Conservation (phyloP, 2,797 vertebrate species). For the Trematomus bernacchii region DNA sequence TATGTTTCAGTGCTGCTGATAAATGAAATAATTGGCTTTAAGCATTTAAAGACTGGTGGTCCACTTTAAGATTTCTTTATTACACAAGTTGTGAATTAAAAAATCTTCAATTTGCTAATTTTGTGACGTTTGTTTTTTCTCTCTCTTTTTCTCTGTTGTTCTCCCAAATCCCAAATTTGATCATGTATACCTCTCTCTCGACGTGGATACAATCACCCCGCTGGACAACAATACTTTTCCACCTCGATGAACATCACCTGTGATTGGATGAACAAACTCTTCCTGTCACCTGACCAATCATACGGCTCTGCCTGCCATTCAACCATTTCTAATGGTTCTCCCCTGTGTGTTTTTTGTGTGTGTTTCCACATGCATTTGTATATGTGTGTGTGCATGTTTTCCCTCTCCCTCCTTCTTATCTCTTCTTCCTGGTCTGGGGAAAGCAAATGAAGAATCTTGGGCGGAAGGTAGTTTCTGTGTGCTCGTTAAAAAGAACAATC, state of each 20-base stretch:
- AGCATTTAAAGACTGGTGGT: slow-evolving; percentile 52
- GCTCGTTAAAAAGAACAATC: slow-evolving; percentile 99
- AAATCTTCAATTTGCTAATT: slow-evolving; percentile 81
- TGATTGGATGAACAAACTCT: slow-evolving; percentile 83
- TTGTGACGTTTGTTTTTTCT: slow-evolving; percentile 82
- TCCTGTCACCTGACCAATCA: slow-evolving; percentile 93
- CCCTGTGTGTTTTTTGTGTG: slow-evolving; percentile 40
- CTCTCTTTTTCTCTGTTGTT: slow-evolving; percentile 71
- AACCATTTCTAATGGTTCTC: slow-evolving; percentile 61
- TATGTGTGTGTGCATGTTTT: not conserved
- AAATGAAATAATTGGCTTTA: not conserved
- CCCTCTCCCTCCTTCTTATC: slow-evolving; percentile 32
- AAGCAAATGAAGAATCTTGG: slow-evolving; percentile 99
- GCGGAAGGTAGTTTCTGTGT: slow-evolving; percentile 99
- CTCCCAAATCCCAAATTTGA: slow-evolving; percentile 84
- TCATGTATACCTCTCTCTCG: slow-evolving; percentile 79
- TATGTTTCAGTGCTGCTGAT: slow-evolving; percentile 3
- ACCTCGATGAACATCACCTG: slow-evolving; percentile 73
- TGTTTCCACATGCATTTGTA: slow-evolving; percentile 4
- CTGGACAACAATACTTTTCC: slow-evolving; percentile 83
- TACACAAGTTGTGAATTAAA: slow-evolving; percentile 49
- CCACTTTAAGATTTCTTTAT: slow-evolving; percentile 50
- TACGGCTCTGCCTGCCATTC: slow-evolving; percentile 75
- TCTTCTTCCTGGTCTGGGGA: slow-evolving; percentile 90
- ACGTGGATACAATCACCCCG: slow-evolving; percentile 91